Percentiles rank a stretch among this genome's conserved stretches.
phyloP scores from a whole-genome alignment of 2,888 invertebrate species.

The Zeuzera pyrina region DNA sequence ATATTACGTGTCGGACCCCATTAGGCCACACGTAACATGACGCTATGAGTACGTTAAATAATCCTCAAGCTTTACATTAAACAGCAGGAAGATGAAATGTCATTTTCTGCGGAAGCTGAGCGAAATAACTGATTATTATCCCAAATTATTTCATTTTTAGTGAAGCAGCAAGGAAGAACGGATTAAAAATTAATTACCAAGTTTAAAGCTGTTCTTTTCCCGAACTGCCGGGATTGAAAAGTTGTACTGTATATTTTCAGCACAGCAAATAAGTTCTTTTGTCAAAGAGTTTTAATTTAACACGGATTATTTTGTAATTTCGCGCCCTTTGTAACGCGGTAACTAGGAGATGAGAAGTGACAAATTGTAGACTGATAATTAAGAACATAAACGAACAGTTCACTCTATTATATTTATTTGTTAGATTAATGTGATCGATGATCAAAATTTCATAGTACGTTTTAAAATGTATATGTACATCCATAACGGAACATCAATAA shows the following conservation, averaged over 20 bases:
- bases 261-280: conserved; percentile 17
- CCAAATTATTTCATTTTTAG: conserved; percentile 48
- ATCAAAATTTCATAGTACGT: too few species aligned
- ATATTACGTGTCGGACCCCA: too few species aligned
- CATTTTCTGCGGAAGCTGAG: conserved; percentile 24
- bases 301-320: too few species aligned
- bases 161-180: conserved; percentile 48
- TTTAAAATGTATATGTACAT: too few species aligned
- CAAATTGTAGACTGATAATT: too few species aligned
- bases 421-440: too few species aligned
- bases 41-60: too few species aligned
- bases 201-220: conserved; percentile 40
- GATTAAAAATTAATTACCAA: conserved; percentile 64
- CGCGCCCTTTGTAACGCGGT: too few species aligned
- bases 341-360: too few species aligned
- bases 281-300: conserved; percentile 15
- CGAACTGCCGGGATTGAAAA: conserved; percentile 32
- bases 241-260: conserved; percentile 30
- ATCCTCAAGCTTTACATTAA: conserved; percentile 1
- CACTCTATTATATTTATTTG: too few species aligned
- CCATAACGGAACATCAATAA: too few species aligned
- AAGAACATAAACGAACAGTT: too few species aligned
- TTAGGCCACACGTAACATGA: conserved; percentile 2
- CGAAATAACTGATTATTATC: conserved; percentile 40
- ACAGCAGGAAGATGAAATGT: background rate